Conservation (phyloP, 1,140 invertebrate genomes). For the Pogonomyrmex barbatus region DNA sequence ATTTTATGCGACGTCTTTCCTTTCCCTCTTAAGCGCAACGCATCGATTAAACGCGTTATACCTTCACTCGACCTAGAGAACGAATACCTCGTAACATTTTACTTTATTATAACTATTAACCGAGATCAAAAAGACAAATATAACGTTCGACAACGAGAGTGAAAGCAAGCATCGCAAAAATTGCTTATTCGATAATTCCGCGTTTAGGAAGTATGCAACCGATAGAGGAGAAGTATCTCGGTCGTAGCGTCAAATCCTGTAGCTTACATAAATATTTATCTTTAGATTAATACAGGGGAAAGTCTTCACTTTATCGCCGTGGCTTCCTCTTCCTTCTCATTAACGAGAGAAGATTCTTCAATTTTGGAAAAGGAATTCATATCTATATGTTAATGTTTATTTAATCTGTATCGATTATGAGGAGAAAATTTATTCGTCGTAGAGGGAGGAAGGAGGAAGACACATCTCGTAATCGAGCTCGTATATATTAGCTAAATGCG, state of each 20-base stretch:
- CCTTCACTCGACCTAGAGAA: constrained; percentile 44
- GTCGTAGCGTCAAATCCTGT: background rate
- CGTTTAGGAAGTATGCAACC: background rate
- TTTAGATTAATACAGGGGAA: constrained; percentile 25
- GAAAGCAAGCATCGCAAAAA: constrained; percentile 24
- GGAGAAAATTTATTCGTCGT: background rate
- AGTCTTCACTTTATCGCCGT: background rate
- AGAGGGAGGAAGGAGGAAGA: background rate
- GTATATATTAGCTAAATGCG: background rate
- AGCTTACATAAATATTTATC: constrained; percentile 34
- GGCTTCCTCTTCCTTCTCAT: background rate
- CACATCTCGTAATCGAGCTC: background rate
- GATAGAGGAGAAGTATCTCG: background rate
- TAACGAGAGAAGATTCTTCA: background rate
- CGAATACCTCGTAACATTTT: background rate
- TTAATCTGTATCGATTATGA: background rate
- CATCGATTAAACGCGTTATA: constrained; percentile 16
- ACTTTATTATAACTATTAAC: too few species aligned
- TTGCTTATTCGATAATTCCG: background rate
- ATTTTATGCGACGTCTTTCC: background rate
- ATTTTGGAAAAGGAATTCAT: background rate
- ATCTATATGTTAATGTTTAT: background rate
- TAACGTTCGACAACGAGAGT: background rate
- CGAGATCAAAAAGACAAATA: constrained; percentile 6
- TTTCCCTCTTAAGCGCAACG: background rate